Percentiles rank a stretch among this genome's conserved stretches.
These are phyloP conservation scores for Phylloscopus whistleri DNA, from an alignment of 2,113 vertebrate species.

Conservation along the genomic window DNA sequence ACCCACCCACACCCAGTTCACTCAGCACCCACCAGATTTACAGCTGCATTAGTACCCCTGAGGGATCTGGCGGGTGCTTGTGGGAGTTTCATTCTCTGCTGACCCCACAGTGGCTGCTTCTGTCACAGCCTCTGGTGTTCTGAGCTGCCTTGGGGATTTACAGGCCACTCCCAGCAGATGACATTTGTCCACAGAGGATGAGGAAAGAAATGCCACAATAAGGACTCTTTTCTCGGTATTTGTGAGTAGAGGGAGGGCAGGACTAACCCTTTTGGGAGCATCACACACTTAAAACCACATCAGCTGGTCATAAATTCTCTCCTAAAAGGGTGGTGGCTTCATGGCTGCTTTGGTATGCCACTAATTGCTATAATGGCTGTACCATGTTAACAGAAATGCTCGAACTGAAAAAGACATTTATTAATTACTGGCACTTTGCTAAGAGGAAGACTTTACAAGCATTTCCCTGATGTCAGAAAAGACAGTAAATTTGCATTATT, in stretches of 20 bases:
- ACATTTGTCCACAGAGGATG: neutral
- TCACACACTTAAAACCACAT: neutral
- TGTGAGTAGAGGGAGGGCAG: neutral
- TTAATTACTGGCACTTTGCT: neutral
- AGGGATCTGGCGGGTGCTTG: rapidly evolving
- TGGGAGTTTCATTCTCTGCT: neutral
- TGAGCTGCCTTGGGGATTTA: neutral
- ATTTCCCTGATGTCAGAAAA: neutral
- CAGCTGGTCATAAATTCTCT: neutral
- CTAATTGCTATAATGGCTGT: neutral
- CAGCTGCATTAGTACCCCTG: neutral
- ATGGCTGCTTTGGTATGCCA: neutral
- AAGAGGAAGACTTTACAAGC: neutral
- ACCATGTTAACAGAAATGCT: neutral
- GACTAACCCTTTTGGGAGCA: neutral
- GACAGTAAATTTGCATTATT: neutral
- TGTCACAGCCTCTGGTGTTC: neutral
- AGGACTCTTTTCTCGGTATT: neutral
- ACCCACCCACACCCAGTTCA: neutral
- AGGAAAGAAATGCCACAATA: neutral
- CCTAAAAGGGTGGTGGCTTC: neutral
- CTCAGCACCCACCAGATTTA: rapidly evolving
- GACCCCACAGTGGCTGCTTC: neutral
- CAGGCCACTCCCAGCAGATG: rapidly evolving
- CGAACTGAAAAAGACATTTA: neutral